Base-by-base conservation (phyloP, 2,797 vertebrate genomes). In the Sebastes oblongus region DNA sequence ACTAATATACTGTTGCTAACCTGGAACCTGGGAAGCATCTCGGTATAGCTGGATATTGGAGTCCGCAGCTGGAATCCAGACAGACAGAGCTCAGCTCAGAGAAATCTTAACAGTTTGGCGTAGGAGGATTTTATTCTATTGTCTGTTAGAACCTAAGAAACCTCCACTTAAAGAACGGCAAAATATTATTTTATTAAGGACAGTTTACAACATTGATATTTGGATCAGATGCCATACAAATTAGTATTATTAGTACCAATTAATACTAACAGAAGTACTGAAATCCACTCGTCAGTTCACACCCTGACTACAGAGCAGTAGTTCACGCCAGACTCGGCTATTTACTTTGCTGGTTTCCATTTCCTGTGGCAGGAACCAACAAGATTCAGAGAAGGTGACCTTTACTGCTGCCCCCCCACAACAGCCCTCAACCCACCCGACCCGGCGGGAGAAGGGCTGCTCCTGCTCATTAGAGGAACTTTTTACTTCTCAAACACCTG, bases 381-480 rank as follows among this genome's bases (percentile, higher is more conserved):
- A 81, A 81, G 56, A 86, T 65, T 75, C 56, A 64, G 80, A 76
- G 77, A 93, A 92, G 91, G 91, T 94, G 92, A 94, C 92, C 92
- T 94, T 91, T 92, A 81, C 74, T 74, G 68, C 66, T 20, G 2
- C 22, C 10, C 25, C n/a, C n/a, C n/a, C 8, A n/a, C 66, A 24
- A 7, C 34, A 18, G 8, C 30, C 39, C 22, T 50, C 32, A 52
- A 55, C 76, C 24, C 62, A 56, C 30, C 52, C 29, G n/a, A 9
- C 32, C 50, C 66, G 58, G 72, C 55, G 65, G 39, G 55, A 46
- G 18, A 58, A 36, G 13, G 29, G 54, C 85, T 76, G 66, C 79
- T 78, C 29, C 32, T 62, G 27, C 80, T 91, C 85, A 91, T 92
- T 91, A 91, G 79, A 83, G 32, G 66, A 24, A 61, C 80, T 81